phyloP scores from a whole-genome alignment of 2,113 vertebrate species.

The Sphaerodactylus townsendi region DNA sequence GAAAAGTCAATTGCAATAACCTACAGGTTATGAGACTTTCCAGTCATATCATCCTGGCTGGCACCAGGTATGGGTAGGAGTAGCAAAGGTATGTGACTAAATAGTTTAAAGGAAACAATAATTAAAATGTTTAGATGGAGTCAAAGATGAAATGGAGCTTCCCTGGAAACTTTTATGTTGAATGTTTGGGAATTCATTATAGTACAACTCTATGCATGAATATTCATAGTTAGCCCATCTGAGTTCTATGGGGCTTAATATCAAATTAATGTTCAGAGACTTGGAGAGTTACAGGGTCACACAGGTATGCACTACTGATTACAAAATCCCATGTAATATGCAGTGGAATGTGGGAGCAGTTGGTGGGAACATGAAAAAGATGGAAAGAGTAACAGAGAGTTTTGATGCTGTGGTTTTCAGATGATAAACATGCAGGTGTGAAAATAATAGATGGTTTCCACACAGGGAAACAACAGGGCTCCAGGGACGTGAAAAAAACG shows the following conservation, averaged over 20 bases:
- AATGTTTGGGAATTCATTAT: not conserved
- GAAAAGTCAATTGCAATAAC: not conserved
- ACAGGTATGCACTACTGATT: not conserved
- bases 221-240: too few relatives aligned
- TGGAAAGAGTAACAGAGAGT: not conserved
- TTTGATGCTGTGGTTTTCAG: not conserved
- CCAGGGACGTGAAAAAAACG: too few relatives aligned
- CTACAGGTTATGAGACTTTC: constrained; percentile 10
- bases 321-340: not conserved
- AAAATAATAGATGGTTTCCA: too few relatives aligned
- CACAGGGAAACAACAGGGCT: too few relatives aligned
- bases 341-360: too few relatives aligned
- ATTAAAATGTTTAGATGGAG: not conserved
- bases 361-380: not conserved
- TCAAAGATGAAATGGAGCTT: not conserved
- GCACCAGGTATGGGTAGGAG: constrained; percentile 23
- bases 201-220: too few relatives aligned
- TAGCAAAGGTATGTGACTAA: constrained; percentile 28
- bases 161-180: not conserved
- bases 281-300: not conserved
- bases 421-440: not conserved
- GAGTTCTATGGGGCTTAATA: too few relatives aligned
- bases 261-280: not conserved
- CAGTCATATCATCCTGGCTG: constrained; percentile 34
- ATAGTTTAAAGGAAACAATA: constrained; percentile 6